phyloP scores from a whole-genome alignment of 2,888 invertebrate genomes.

The Spisula solida region DNA sequence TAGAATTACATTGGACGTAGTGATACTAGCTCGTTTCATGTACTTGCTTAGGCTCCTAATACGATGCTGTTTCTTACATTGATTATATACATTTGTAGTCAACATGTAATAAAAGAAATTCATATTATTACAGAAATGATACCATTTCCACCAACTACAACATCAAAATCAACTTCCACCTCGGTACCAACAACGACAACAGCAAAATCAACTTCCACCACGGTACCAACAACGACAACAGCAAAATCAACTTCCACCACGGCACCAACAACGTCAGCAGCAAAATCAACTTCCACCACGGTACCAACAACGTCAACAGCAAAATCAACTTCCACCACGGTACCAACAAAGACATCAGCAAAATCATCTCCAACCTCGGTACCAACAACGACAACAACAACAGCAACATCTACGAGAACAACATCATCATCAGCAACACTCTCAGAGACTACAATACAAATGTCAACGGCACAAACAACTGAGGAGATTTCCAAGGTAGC shows the following conservation, averaged over 20 bases:
- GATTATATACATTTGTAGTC: too few species aligned
- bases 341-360: conserved; percentile 23
- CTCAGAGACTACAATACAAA: conserved; percentile 11
- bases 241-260: background rate
- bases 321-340: background rate
- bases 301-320: background rate
- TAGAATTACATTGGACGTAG: too few species aligned
- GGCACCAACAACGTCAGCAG: too few species aligned
- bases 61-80: too few species aligned
- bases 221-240: background rate
- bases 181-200: too few species aligned
- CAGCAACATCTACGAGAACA: background rate
- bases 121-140: conserved; percentile 27
- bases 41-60: too few species aligned
- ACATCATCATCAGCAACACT: conserved; percentile 22
- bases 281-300: too few species aligned
- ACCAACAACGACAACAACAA: background rate
- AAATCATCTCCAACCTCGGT: too few species aligned
- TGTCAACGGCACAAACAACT: background rate
- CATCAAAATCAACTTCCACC: too few species aligned
- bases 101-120: too few species aligned
- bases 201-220: too few species aligned
- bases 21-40: too few species aligned
- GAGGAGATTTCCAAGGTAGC: background rate
- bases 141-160: conserved; percentile 8